Evolutionary conservation across 2,113 vertebrate genomes (phyloP), one percentile per base, ranked within the genome.

Genomic region (Carassius carassius): DNA sequence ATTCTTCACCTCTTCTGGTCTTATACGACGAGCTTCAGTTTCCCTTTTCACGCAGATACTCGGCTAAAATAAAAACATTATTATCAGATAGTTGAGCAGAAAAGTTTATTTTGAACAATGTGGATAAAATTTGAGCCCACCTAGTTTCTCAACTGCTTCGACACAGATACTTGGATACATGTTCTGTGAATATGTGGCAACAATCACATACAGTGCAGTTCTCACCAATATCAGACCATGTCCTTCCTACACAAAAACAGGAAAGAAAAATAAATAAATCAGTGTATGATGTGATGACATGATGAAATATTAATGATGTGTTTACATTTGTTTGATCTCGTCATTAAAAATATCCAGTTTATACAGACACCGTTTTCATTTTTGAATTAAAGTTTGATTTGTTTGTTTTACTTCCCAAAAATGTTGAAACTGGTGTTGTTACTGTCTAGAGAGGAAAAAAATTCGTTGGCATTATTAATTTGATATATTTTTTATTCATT

Each of bases 121-220:
- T 44, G 23, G 29, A 1, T 32, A 25, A 32, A 51, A 14, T 17
- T 72, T 9, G 19, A 19, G 75, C 92, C 90, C 90, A 93, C 95
- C 95, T 32, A 96, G 90, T 83, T 94, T 96, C 89, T 96, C 95
- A 5, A 94, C 89, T 16, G 95, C 95, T 90, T 96, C 94, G 78
- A 95, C 94, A 0, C 95, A 96, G 47, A 96, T 90, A 1, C 94
- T 94, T 65, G 95, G 94, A 84, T 94, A 94, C 94, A 95, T 96
- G 83, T 88, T 91, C 0, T 87, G 89, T 7, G 47, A 85, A 84
- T 95, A 96, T 0, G 94, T 94, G 78, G 93, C 91, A 54, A 95
- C 88, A 78, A 96, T 73, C 65, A 95, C 89, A 81, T 93, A 92
- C 23, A 83, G 19, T 0, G 78, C 75, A 3, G 96, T 96, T 85